Percentiles rank a stretch among this genome's conserved stretches.
Conservation (phyloP, 2,113 vertebrate species). For the Leucopsar rothschildi region DNA sequence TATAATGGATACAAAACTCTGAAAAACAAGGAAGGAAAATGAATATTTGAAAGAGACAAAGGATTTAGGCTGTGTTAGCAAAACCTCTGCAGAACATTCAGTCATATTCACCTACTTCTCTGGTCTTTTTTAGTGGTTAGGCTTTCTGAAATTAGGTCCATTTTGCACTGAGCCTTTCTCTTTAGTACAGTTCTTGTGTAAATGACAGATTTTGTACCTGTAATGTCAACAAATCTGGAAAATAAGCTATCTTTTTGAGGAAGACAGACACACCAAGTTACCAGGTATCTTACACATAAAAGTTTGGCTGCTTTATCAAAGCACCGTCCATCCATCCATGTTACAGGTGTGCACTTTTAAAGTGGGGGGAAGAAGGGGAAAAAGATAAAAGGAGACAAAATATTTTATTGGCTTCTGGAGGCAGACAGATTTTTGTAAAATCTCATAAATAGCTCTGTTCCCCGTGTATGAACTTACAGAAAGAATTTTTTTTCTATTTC, state of each 20-base stretch:
- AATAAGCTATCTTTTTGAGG: neutral
- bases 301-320: neutral
- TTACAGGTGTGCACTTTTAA: neutral
- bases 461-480: neutral
- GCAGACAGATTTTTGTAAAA: constrained; percentile 21
- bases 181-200: neutral
- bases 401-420: neutral
- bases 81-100: neutral
- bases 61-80: neutral
- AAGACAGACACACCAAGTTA: neutral
- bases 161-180: neutral
- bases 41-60: neutral
- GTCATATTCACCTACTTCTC: neutral
- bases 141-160: neutral
- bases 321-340: no score
- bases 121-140: neutral
- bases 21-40: neutral
- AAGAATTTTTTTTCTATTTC: constrained; percentile 16
- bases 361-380: neutral
- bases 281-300: neutral
- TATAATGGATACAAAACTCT: neutral
- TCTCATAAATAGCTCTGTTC: constrained; percentile 24
- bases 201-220: neutral
- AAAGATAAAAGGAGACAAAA: neutral
- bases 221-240: neutral